A percentile compares a stretch with the other conserved stretches of the same genome.
Conservation (phyloP, 2,888 invertebrate species). For the Polydrusus cervinus region DNA sequence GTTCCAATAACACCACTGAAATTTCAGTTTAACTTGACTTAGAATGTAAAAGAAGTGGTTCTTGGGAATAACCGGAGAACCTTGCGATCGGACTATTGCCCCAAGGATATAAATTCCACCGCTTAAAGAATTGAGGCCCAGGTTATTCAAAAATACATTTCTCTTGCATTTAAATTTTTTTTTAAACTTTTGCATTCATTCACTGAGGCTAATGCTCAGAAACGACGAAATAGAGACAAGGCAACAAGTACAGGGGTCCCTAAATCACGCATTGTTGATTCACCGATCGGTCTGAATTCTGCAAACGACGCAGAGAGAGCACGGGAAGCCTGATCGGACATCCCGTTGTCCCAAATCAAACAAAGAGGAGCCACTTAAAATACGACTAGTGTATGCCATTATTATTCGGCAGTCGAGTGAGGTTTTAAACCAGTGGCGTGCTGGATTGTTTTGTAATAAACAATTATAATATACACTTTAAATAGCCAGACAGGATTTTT, state of each 20-base stretch:
- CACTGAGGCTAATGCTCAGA: background rate
- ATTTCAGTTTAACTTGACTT: too few species aligned
- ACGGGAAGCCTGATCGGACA: constrained; percentile 42
- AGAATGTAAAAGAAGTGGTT: too few species aligned
- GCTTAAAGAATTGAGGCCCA: too few species aligned
- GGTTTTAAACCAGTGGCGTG: constrained; percentile 13
- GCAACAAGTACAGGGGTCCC: constrained; percentile 46
- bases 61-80: too few species aligned
- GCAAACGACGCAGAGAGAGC: constrained; percentile 38
- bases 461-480: too few species aligned
- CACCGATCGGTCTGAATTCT: constrained; percentile 39
- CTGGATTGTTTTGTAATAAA: too few species aligned
- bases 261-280: constrained; percentile 53
- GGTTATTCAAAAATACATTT: too few species aligned
- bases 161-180: too few species aligned
- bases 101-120: too few species aligned
- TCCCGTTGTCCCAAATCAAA: constrained; percentile 52
- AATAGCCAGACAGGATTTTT: too few species aligned
- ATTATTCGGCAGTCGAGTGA: constrained; percentile 39
- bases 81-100: too few species aligned
- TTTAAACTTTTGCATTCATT: background rate
- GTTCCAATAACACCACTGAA: too few species aligned
- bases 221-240: constrained; percentile 14
- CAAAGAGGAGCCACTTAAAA: constrained; percentile 52
- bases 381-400: constrained; percentile 51